A percentile compares a stretch with the other conserved stretches of the same genome.
phyloP scores from a whole-genome alignment of 2,888 invertebrate species.

The Cheilosia vulpina region DNA sequence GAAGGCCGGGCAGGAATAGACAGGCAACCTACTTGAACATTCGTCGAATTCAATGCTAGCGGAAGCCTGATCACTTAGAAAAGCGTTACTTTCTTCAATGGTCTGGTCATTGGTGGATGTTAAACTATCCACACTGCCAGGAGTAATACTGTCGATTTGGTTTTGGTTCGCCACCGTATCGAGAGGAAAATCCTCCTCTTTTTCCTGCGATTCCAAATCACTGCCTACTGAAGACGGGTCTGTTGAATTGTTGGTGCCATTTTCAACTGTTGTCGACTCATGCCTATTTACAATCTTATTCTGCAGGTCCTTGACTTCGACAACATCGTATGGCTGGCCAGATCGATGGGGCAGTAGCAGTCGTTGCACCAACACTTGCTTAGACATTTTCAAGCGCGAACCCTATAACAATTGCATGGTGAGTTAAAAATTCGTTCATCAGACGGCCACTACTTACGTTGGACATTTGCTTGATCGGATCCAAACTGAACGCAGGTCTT shows the following conservation, averaged over 20 bases:
- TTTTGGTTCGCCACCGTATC: neutral
- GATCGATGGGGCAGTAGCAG: constrained; percentile 87
- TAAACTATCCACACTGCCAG: constrained; percentile 12
- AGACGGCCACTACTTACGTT: constrained; percentile 77
- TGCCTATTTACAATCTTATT: constrained; percentile 76
- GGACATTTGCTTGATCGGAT: constrained; percentile 79
- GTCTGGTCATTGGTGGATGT: constrained; percentile 10
- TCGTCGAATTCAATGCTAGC: constrained; percentile 65
- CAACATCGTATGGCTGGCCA: constrained; percentile 78
- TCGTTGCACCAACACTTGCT: constrained; percentile 90
- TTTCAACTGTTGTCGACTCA: constrained; percentile 34
- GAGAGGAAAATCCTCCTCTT: neutral
- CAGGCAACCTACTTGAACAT: constrained; percentile 58
- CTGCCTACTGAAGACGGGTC: neutral
- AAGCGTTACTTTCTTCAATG: constrained; percentile 22
- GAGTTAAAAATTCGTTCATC: neutral
- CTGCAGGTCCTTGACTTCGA: constrained; percentile 78
- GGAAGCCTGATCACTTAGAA: constrained; percentile 32
- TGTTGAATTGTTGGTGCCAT: constrained; percentile 23
- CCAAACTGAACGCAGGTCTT: constrained; percentile 79
- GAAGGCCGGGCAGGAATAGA: neutral
- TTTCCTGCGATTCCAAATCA: constrained; percentile 14
- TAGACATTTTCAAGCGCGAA: constrained; percentile 80
- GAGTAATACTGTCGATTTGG: constrained; percentile 46
- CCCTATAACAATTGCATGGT: constrained; percentile 75